Percentiles rank a stretch among this genome's conserved stretches.
These are phyloP conservation scores for Drosophila leontia DNA, from an alignment of 1,140 invertebrate genomes.

Conservation along the genomic window DNA sequence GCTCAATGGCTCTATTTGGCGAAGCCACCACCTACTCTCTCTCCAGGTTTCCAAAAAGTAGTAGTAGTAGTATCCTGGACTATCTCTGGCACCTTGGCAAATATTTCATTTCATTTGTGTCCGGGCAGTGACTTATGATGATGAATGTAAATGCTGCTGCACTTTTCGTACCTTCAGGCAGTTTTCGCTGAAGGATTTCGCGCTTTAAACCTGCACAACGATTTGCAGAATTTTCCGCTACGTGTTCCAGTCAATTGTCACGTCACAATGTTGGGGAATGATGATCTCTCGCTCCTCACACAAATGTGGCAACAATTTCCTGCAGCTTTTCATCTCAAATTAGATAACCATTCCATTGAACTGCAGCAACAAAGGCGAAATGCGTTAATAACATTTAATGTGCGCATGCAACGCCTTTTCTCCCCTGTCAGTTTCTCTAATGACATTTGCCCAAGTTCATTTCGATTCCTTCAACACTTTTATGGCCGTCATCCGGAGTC, in stretches of 20 bases:
- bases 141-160: constrained; percentile 78
- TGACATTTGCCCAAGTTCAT: constrained; percentile 66
- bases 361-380: constrained; percentile 49
- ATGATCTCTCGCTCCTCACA: constrained; percentile 9
- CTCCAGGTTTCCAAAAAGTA: not conserved
- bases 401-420: constrained; percentile 12
- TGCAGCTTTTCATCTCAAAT: constrained; percentile 56
- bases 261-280: constrained; percentile 58
- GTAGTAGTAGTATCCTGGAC: constrained; percentile 11
- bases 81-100: constrained; percentile 48
- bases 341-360: constrained; percentile 79
- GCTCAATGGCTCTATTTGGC: constrained; percentile 51
- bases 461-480: constrained; percentile 73
- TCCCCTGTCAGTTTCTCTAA: constrained; percentile 24
- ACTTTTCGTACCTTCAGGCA: constrained; percentile 57
- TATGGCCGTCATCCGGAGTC: constrained; percentile 46
- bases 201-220: constrained; percentile 47
- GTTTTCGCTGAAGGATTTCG: constrained; percentile 33
- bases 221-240: constrained; percentile 29
- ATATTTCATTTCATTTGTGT: constrained; percentile 81
- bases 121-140: constrained; percentile 84
- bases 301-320: constrained; percentile 50
- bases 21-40: not conserved
- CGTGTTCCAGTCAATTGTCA: constrained; percentile 72
- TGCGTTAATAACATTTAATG: constrained; percentile 83